Evolutionary conservation across 2,113 vertebrate genomes (phyloP).

Genomic region (Fukomys damarensis): DNA sequence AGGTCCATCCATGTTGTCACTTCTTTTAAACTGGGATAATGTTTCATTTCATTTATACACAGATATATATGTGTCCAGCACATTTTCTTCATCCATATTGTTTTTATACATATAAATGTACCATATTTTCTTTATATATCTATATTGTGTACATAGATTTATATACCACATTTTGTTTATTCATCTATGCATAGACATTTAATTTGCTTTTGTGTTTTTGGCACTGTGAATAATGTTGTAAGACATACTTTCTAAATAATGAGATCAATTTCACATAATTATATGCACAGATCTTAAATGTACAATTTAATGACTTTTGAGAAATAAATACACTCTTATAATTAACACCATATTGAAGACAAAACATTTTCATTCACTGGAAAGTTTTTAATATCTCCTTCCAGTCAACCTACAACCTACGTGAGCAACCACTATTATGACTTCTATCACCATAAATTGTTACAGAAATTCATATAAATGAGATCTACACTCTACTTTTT

Average conservation of each 20-base stretch:
- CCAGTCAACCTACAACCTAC: not conserved
- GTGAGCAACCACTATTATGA: not conserved
- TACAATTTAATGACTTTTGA: not conserved
- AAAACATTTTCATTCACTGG: slow-evolving; percentile 1
- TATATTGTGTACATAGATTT: not conserved
- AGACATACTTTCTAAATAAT: not conserved
- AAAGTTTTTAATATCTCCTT: not conserved
- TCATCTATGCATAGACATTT: not conserved
- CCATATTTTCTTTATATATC: not conserved
- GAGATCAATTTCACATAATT: slow-evolving; percentile 7
- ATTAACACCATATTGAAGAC: not conserved
- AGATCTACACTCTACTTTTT: not conserved
- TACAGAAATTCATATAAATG: not conserved
- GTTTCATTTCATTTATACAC: not conserved
- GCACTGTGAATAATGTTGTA: not conserved
- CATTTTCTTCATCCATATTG: not conserved
- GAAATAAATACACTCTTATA: not conserved
- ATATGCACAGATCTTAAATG: not conserved
- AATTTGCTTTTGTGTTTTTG: not conserved
- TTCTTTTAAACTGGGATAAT: not conserved
- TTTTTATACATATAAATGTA: not conserved
- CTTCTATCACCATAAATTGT: not conserved
- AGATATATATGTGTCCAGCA: not conserved
- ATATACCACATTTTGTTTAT: not conserved
- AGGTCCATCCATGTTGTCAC: not conserved